Conservation (phyloP, 2,797 vertebrate species). For the Hippopotamyrus pictus region DNA sequence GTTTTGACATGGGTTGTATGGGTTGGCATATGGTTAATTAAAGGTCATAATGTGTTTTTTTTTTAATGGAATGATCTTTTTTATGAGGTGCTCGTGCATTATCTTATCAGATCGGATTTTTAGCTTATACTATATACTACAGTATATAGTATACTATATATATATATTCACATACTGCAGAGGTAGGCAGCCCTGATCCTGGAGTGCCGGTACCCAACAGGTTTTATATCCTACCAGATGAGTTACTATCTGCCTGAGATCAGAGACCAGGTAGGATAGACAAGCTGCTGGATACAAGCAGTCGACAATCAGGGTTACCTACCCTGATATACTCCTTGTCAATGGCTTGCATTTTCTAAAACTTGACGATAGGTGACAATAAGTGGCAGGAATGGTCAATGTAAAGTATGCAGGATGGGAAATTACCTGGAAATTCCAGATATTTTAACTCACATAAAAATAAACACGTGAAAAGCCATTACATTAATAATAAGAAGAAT, state of each 20-base stretch:
- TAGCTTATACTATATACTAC: no score
- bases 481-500: neutral
- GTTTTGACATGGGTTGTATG: neutral
- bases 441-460: neutral
- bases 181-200: neutral
- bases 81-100: neutral
- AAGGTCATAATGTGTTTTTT: neutral
- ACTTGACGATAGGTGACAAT: neutral
- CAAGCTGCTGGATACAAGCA: neutral
- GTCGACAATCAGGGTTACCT: neutral
- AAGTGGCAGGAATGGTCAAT: neutral
- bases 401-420: neutral
- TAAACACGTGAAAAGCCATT: neutral
- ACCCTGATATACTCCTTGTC: neutral
- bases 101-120: neutral
- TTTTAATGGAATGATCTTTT: neutral
- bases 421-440: neutral
- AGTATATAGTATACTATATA: no score
- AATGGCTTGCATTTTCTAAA: neutral
- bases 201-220: neutral
- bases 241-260: neutral
- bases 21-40: neutral
- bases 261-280: neutral
- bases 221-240: neutral
- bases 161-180: neutral